Evolutionary conservation across 2,888 invertebrate species (phyloP).

Genomic region (Aphidius colemani): DNA sequence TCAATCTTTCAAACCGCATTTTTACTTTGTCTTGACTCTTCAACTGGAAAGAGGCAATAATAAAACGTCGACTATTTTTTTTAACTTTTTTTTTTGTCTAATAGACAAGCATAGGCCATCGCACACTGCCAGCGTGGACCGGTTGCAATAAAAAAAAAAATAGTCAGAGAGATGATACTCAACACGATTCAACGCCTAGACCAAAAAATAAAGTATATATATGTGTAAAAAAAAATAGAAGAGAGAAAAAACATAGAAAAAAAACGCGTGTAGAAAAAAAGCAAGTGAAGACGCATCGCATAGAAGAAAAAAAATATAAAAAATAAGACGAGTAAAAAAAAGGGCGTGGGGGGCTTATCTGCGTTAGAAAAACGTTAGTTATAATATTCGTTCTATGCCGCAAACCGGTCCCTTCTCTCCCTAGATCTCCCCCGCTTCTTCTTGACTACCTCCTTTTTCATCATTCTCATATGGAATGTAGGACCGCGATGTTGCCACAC

Average conservation of each 20-base stretch:
- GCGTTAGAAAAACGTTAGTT: slow-evolving; percentile 32
- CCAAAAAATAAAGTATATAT: not conserved
- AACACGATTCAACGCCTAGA: too few species aligned
- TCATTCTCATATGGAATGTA: slow-evolving; percentile 36
- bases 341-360: slow-evolving; percentile 37
- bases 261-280: slow-evolving; percentile 13
- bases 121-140: slow-evolving; percentile 27
- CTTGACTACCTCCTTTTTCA: slow-evolving; percentile 26
- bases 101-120: slow-evolving; percentile 19
- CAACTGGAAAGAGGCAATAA: not conserved
- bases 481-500: slow-evolving; percentile 40
- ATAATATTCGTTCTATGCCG: slow-evolving; percentile 29
- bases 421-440: not conserved
- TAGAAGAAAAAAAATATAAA: slow-evolving; percentile 23
- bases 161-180: not conserved
- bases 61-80: slow-evolving; percentile 16
- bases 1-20: too few species aligned
- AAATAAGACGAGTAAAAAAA: slow-evolving; percentile 20
- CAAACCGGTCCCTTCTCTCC: slow-evolving; percentile 30
- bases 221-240: slow-evolving; percentile 10
- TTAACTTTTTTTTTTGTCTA: slow-evolving; percentile 14
- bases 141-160: slow-evolving; percentile 35
- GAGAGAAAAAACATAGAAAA: slow-evolving; percentile 21
- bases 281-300: slow-evolving; percentile 21
- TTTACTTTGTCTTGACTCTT: too few species aligned